Percentiles rank a stretch among this genome's conserved stretches.
These are phyloP conservation scores for Rhincodon typus DNA, from an alignment of 2,797 vertebrate species.

Conservation along the genomic window DNA sequence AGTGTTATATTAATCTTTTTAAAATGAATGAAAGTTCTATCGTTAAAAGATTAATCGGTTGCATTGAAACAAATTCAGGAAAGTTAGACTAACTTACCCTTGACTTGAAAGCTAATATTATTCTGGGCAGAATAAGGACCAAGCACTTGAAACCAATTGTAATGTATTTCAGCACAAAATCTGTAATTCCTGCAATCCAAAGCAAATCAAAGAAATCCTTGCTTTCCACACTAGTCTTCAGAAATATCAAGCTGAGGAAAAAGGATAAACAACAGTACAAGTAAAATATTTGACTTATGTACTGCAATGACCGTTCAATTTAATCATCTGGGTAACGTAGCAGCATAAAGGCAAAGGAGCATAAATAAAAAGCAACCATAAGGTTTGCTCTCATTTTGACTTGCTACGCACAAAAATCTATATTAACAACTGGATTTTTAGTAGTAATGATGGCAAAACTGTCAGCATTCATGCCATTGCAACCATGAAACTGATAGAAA, in stretches of 20 bases:
- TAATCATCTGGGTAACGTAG: not conserved
- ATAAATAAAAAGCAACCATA: not conserved
- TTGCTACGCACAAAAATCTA: no score
- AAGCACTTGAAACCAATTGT: constrained; percentile 88
- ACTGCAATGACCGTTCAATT: not conserved
- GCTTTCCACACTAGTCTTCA: constrained; percentile 80
- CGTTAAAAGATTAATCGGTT: not conserved
- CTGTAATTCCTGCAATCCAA: constrained; percentile 90
- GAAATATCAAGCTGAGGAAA: constrained; percentile 77
- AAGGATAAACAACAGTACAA: not conserved
- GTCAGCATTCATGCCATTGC: not conserved
- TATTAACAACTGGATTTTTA: no score
- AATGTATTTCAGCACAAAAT: constrained; percentile 90
- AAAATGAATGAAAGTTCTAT: not conserved
- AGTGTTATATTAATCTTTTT: not conserved
- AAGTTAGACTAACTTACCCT: constrained; percentile 61
- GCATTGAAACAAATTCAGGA: not conserved
- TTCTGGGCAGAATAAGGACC: constrained; percentile 80
- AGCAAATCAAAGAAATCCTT: constrained; percentile 92
- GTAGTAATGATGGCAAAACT: not conserved
- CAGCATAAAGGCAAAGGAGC: not conserved
- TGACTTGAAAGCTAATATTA: constrained; percentile 88
- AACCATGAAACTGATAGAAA: not conserved
- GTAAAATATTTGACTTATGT: not conserved
- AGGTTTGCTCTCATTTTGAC: no score